These are phyloP conservation scores for Aspidapion aeneum DNA, from an alignment of 2,888 invertebrate genomes.

Conservation along the genomic window DNA sequence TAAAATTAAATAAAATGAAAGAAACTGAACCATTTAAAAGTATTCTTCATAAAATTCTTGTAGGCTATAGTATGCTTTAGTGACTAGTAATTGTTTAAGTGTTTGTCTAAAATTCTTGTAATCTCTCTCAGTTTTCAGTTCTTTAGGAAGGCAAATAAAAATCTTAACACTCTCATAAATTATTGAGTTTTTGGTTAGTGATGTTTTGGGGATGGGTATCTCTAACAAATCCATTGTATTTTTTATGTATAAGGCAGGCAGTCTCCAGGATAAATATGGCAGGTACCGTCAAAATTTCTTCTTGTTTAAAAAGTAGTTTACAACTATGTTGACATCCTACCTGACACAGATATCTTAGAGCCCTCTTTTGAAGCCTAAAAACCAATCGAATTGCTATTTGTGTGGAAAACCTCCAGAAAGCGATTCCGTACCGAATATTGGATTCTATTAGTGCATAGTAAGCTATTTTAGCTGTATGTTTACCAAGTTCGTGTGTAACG, in stretches of 20 bases:
- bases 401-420: background rate
- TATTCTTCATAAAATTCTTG: too few relatives aligned
- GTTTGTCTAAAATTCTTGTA: too few relatives aligned
- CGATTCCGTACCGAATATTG: background rate
- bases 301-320: background rate
- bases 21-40: too few relatives aligned
- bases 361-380: background rate
- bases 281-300: background rate
- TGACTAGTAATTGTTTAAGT: too few relatives aligned
- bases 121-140: too few relatives aligned
- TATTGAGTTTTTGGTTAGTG: too few relatives aligned
- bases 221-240: background rate
- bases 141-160: too few relatives aligned
- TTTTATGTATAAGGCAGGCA: background rate
- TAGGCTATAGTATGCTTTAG: too few relatives aligned
- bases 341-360: background rate
- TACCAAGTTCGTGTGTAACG: background rate
- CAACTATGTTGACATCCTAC: background rate
- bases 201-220: too few relatives aligned
- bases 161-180: too few relatives aligned
- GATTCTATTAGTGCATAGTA: background rate
- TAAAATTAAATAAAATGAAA: too few relatives aligned
- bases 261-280: background rate
- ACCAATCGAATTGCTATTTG: background rate
- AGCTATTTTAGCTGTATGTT: background rate